Evolutionary conservation across 2,888 invertebrate species (phyloP), one percentile per base, ranked within the genome.

Genomic region (Ganaspis brasiliensis): DNA sequence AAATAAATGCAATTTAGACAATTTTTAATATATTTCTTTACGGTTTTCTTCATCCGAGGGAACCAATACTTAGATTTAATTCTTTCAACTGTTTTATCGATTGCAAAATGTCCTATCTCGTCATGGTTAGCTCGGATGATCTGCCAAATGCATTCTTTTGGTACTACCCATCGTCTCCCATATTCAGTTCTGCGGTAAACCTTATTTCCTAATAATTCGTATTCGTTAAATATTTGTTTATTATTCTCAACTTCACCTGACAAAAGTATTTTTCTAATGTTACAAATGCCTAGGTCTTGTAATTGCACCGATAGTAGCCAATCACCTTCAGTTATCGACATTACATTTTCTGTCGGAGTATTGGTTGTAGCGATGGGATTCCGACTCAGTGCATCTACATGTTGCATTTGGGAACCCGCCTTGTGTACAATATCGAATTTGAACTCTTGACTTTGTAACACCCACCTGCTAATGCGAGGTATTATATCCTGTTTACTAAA

Each of bases 91-190:
- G 79, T 81, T 72, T 81, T 79, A 12, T 82, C 82, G 1, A 83
- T 35, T 2, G 79, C 82, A 31, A 81, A 79, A 73, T 83, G 84
- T 40, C 81, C 83, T 10, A 73, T 59, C 6, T 77, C 71, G 57
- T 83, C 80, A 72, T 83, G 84, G 63, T 75, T 72, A 45, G 19
- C 72, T 57, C 74, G 71, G 3, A 78, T 40, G 14, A 78, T 72
- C n/a, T 78, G 72, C 74, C 72, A 78, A 37, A 72, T 37, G 8
- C 72, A 61, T 63, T 49, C 70, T 45, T 75, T 72, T 12, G 74
- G 75, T 63, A 75, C 72, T 19, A 78, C 56, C 78, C 74, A 74
- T 52, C 52, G 2, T 19, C 52, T 52, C 2, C 52, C 52, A 52
- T 52, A 52, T 16, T 52, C 52, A 4, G 52, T 52, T 52, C 8